Evolutionary conservation across 2,113 vertebrate species (phyloP).

Genomic region (Hylia prasina): DNA sequence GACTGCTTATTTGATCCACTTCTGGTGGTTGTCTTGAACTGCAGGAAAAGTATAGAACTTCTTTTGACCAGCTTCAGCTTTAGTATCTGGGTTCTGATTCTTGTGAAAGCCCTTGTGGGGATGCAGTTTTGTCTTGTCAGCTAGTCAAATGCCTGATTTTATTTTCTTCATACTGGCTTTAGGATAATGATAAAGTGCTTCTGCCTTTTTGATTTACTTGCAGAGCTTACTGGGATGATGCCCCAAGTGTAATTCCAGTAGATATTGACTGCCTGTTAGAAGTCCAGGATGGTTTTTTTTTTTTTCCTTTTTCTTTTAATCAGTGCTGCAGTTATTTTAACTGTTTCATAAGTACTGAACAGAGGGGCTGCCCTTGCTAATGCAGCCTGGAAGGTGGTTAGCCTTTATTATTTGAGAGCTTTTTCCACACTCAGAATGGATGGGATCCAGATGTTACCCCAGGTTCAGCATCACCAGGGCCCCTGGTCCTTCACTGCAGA

Average conservation of each 20-base stretch:
- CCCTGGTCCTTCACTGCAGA: not conserved
- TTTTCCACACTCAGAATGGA: not conserved
- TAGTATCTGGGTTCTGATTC: not conserved
- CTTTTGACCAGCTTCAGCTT: not conserved
- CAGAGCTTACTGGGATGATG: not conserved
- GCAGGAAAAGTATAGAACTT: not conserved
- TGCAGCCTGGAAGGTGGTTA: not conserved
- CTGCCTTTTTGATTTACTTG: constrained; percentile 7
- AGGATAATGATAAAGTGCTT: not conserved
- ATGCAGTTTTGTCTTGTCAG: not conserved
- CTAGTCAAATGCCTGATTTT: not conserved
- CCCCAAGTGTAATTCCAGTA: not conserved
- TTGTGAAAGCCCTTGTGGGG: not conserved
- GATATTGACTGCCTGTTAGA: not conserved
- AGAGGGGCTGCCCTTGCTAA: not conserved
- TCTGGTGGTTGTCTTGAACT: not conserved
- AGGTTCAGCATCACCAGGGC: not conserved
- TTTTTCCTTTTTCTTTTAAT: not conserved
- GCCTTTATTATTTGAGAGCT: not conserved
- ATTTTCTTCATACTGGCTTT: not conserved
- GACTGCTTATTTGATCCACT: not conserved
- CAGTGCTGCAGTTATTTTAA: not conserved
- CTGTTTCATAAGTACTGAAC: not conserved
- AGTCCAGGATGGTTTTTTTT: not conserved
- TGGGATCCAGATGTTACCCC: not conserved